Evolutionary conservation across 2,797 vertebrate species (phyloP), one percentile per base, ranked within the genome.

Genomic region (Echeneis naucrates): DNA sequence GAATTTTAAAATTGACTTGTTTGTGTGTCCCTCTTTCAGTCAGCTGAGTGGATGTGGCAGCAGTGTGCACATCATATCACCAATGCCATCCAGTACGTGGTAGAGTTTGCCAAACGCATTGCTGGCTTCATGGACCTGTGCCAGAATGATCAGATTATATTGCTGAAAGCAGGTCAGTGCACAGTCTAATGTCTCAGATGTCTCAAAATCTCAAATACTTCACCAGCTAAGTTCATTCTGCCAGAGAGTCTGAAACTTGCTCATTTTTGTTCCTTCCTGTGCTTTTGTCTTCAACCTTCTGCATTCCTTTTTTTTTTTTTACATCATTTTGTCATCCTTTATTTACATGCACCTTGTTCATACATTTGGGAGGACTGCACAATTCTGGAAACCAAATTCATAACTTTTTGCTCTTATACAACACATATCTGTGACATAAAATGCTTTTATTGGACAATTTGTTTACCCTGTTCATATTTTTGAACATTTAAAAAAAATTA

Each of bases 131-230:
- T 98, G 97, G 97, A 98, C 80, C 94, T 97, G 53, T 97, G 96
- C 89, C 97, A 98, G 93, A 98, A 98, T 0, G 97, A 98, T 89
- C 97, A 98, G 89, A 98, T 98, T 79, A 96, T 97, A 80, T 91
- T 97, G 50, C 95, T 98, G 77, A 98, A 98, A 96, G 96, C 96
- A 89, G 96, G 96, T 97, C 91, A 95, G 94, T 90, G 84, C 60
- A 66, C 54, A 55, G 37, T 68, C 73, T 33, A 19, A 53, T 69
- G 58, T n/a, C n/a, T n/a, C n/a, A n/a, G n/a, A 65, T n/a, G 32
- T n/a, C 14, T 8, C 47, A 60, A 24, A 30, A n/a, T 61, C 33
- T 27, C n/a, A 72, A 37, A 71, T 51, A n/a, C 19, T 53, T 56
- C 16, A 48, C 55, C 48, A 14, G 44, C 51, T 23, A 3, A 69